These are phyloP conservation scores for Drosophila meridionalis DNA, from an alignment of 2,888 invertebrate genomes.

Conservation along the genomic window DNA sequence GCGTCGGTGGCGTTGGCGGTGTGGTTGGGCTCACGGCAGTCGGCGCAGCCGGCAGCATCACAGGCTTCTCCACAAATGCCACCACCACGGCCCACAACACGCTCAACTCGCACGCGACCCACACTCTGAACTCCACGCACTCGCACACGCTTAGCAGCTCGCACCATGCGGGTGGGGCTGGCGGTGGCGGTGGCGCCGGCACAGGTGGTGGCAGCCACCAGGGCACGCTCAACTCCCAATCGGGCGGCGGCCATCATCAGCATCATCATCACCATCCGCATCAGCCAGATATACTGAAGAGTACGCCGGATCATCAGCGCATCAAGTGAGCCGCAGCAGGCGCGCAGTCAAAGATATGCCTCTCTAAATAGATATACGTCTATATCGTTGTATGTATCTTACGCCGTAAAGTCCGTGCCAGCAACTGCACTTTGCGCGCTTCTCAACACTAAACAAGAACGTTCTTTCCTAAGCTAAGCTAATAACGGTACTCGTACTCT, in stretches of 20 bases:
- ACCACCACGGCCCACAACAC: constrained; percentile 87
- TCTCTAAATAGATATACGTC: background rate
- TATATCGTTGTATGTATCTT: constrained; percentile 6
- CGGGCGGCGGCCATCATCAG: constrained; percentile 86
- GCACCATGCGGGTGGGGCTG: constrained; percentile 77
- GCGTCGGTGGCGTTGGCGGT: constrained; percentile 43
- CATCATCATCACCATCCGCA: constrained; percentile 84
- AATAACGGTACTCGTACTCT: constrained; percentile 65
- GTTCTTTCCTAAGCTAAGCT: constrained; percentile 72
- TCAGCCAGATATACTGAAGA: constrained; percentile 93
- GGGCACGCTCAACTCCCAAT: constrained; percentile 83
- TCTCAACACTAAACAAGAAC: constrained; percentile 54
- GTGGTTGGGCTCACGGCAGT: constrained; percentile 56
- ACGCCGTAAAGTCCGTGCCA: constrained; percentile 24
- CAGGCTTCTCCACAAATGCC: constrained; percentile 84
- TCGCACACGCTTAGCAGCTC: constrained; percentile 85
- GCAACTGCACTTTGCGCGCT: constrained; percentile 32
- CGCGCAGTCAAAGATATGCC: constrained; percentile 15
- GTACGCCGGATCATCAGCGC: constrained; percentile 93
- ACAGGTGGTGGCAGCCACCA: constrained; percentile 80
- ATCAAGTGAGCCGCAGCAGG: constrained; percentile 80
- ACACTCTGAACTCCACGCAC: constrained; percentile 85
- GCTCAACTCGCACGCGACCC: constrained; percentile 87
- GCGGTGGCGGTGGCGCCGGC: constrained; percentile 42
- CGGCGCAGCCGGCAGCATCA: constrained; percentile 60